A percentile compares a stretch with the other conserved stretches of the same genome.
Conservation (phyloP, 2,888 invertebrate genomes). For the Scotopteryx bipunctaria region DNA sequence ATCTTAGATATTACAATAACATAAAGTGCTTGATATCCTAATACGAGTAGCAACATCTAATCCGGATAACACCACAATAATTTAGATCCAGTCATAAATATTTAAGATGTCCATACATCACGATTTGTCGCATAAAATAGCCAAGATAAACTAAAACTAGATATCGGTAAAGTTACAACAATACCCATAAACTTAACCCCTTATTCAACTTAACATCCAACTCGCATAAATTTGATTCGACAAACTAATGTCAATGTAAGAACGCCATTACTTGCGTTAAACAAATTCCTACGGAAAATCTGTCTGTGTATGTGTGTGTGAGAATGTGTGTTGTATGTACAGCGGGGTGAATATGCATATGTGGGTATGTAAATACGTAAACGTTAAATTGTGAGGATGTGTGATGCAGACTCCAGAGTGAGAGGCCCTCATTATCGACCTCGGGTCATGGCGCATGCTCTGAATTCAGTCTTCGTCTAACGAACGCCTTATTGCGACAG, state of each 20-base stretch:
- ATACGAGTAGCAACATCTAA: neutral
- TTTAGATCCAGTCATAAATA: slow-evolving; percentile 28
- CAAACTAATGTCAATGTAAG: slow-evolving; percentile 83
- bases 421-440: slow-evolving; percentile 84
- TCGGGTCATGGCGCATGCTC: slow-evolving; percentile 83
- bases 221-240: slow-evolving; percentile 81
- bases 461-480: slow-evolving; percentile 67
- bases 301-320: slow-evolving; percentile 41
- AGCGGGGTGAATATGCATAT: slow-evolving; percentile 77
- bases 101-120: slow-evolving; percentile 46
- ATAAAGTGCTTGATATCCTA: no score
- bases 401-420: slow-evolving; percentile 78
- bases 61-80: slow-evolving; percentile 4
- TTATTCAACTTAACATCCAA: slow-evolving; percentile 80
- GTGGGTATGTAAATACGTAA: slow-evolving; percentile 81
- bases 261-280: slow-evolving; percentile 78
- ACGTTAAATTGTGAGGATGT: slow-evolving; percentile 81
- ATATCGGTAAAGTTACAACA: slow-evolving; percentile 58
- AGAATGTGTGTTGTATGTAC: slow-evolving; percentile 34
- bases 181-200: slow-evolving; percentile 77
- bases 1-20: no score
- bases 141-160: slow-evolving; percentile 47
- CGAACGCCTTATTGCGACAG: slow-evolving; percentile 82
- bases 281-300: slow-evolving; percentile 71
- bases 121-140: slow-evolving; percentile 54